Base-by-base conservation (phyloP, 1,140 invertebrate species). In the Octopus bimaculoides region DNA sequence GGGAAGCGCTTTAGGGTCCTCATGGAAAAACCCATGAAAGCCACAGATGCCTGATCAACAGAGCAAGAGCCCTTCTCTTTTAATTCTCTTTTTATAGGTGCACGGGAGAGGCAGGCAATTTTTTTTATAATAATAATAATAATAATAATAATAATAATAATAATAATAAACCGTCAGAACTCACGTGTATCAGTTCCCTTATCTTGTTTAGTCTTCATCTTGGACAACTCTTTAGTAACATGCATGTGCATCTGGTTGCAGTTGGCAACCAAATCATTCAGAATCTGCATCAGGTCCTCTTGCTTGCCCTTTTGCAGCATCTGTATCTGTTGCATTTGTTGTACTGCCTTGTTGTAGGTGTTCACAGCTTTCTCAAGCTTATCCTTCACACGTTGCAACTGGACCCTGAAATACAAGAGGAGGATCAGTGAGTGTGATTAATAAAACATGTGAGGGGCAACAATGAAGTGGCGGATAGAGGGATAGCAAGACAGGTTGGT, bases 101-200 rank as follows among this genome's bases (percentile, higher is more conserved):
- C 26, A 41, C 26, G 26, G 26, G 26, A 41, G 26, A 41, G 26
- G 26, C 26, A 2, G 26, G 26, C 26, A 41, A 41, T 41, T 41
- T 41, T 41, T 41, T 41, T 2, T 41, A 41, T 41, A 41, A 41
- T 41, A 41, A 41, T 41, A 41, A 41, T 41, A 41, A 41, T 41
- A 41, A 41, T 41, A 41, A 41, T 41, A 41, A 41, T 41, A 41
- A 41, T 41, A 3, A 41, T 41, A 41, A 41, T 41, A 41, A 41
- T 41, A 41, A 41, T 41, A 41, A 41, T 41, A 41, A 41, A 41
- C 26, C 26, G 26, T 41, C 26, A 41, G 14, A 3, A 86, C 88
- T 86, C 81, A 88, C 88, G 84, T 52, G 83, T 80, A 61, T 85
- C 85, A 77, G 81, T 83, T 41, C 87, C 85, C 54, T 85, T 82